These are phyloP conservation scores for Apogon hyalosoma DNA, from an alignment of 2,797 vertebrate species.

Conservation along the genomic window DNA sequence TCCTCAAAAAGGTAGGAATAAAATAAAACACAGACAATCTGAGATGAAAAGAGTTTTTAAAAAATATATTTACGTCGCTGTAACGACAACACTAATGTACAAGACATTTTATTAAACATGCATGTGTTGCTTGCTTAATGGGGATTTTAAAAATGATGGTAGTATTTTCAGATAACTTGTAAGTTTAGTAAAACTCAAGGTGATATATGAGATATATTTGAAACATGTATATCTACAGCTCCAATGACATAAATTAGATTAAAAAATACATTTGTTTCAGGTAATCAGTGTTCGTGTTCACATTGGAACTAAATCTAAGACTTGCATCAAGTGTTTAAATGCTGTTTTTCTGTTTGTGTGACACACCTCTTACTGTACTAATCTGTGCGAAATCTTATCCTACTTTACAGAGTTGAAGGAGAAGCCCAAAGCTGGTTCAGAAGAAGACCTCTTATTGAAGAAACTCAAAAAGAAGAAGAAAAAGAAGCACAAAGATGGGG, in stretches of 20 bases:
- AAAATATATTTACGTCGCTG: too few relatives aligned
- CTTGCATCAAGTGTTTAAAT: too few relatives aligned
- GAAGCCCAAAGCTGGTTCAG: slow-evolving; percentile 88
- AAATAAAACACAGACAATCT: background rate
- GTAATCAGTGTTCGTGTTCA: too few relatives aligned
- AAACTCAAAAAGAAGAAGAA: slow-evolving; percentile 99
- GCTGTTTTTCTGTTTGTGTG: background rate
- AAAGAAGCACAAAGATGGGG: slow-evolving; percentile 99
- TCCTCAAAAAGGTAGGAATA: slow-evolving; percentile 88
- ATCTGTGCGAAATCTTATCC: background rate
- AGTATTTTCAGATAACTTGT: too few relatives aligned
- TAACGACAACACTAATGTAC: background rate
- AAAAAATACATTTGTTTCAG: too few relatives aligned
- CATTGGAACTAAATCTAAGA: too few relatives aligned
- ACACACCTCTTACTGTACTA: background rate
- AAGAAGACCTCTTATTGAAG: slow-evolving; percentile 94
- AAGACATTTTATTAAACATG: too few relatives aligned
- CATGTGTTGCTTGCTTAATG: background rate
- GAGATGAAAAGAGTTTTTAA: background rate
- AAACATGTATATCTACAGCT: too few relatives aligned
- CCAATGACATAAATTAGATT: too few relatives aligned
- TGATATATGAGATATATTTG: too few relatives aligned
- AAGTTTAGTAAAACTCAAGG: too few relatives aligned
- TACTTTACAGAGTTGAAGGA: slow-evolving; percentile 87
- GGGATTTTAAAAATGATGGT: too few relatives aligned